Conservation (phyloP, 2,113 vertebrate species). For the Cynopterus brachyotis region DNA sequence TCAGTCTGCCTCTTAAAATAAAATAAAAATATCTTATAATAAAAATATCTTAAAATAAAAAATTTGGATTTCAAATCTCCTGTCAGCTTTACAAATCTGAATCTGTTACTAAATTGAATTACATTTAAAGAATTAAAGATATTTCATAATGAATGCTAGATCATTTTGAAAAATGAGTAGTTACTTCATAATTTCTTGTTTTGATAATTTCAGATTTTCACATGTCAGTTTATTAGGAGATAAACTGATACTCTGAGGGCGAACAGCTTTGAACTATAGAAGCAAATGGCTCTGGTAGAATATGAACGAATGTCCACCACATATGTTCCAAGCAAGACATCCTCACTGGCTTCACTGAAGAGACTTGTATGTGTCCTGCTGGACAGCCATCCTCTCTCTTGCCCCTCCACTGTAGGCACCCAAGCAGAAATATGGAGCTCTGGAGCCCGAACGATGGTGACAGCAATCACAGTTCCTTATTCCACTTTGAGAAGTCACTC, state of each 20-base stretch:
- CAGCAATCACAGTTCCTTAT: neutral
- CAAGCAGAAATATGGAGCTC: too few relatives aligned
- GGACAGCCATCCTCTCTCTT: too few relatives aligned
- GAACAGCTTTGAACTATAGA: neutral
- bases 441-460: neutral
- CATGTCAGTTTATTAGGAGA: neutral
- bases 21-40: too few relatives aligned
- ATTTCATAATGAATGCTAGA: neutral
- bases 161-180: neutral
- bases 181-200: neutral
- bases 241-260: neutral
- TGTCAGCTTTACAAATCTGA: neutral
- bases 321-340: neutral
- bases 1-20: neutral
- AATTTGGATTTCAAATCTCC: neutral
- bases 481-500: too few relatives aligned
- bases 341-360: neutral
- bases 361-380: rapidly evolving
- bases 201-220: neutral
- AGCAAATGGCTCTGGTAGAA: neutral
- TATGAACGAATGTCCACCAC: neutral
- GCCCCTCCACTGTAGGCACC: neutral
- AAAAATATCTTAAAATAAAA: too few relatives aligned
- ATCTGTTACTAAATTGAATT: neutral
- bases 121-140: conserved; percentile 15